phyloP scores from a whole-genome alignment of 1,140 invertebrate species.

The Copidosoma floridanum region DNA sequence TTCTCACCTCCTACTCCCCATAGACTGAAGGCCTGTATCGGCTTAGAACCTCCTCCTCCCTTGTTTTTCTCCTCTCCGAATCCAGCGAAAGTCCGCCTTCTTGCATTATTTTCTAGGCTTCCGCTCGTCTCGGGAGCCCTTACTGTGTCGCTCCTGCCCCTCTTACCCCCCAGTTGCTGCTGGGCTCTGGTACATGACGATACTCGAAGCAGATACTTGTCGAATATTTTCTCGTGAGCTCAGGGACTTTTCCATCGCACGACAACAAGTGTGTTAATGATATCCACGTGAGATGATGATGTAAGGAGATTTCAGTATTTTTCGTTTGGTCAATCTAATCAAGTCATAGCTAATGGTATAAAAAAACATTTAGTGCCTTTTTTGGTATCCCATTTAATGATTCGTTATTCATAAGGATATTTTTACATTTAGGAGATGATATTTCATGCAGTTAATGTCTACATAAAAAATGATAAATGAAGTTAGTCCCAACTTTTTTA shows the following conservation, averaged over 20 bases:
- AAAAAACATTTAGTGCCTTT: constrained; percentile 18
- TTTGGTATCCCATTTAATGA: too few relatives aligned
- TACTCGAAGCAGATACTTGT: too few relatives aligned
- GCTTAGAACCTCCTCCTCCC: constrained; percentile 49
- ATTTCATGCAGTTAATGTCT: not conserved
- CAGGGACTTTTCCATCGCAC: constrained; percentile 44
- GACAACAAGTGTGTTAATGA: constrained; percentile 6
- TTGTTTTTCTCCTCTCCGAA: not conserved
- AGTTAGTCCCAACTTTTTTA: too few relatives aligned
- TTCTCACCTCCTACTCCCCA: constrained; percentile 41
- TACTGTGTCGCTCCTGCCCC: too few relatives aligned
- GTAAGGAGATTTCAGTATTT: too few relatives aligned
- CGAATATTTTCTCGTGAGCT: constrained; percentile 22
- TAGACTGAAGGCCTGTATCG: constrained; percentile 54
- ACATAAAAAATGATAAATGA: not conserved
- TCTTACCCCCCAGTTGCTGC: too few relatives aligned
- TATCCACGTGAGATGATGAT: not conserved
- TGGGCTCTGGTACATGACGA: too few relatives aligned
- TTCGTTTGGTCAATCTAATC: too few relatives aligned
- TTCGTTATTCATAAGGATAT: not conserved
- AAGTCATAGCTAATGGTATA: too few relatives aligned
- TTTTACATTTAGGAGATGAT: not conserved
- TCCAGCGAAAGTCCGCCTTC: not conserved
- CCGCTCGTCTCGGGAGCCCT: not conserved
- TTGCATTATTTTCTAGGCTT: constrained; percentile 6